phyloP scores from a whole-genome alignment of 2,797 vertebrate species.

The Phyllotis vaccarum region DNA sequence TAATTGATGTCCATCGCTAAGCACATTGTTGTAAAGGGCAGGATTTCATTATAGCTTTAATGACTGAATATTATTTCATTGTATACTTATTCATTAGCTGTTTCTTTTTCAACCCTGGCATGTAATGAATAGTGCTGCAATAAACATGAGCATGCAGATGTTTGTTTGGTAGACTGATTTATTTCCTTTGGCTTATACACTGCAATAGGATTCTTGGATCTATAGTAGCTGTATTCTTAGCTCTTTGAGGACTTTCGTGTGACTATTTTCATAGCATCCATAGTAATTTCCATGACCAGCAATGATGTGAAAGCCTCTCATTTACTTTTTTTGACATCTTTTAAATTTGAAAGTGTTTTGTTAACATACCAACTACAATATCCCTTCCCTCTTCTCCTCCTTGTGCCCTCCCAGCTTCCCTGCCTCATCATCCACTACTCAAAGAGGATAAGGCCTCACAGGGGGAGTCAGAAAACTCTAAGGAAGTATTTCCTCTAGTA shows the following conservation, averaged over 20 bases:
- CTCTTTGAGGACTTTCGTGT: background rate
- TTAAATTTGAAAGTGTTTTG: no score
- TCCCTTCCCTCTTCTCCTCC: no score
- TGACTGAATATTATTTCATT: background rate
- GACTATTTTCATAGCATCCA: background rate
- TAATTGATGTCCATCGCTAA: background rate
- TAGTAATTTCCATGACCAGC: background rate
- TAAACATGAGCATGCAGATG: background rate
- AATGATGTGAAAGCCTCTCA: background rate
- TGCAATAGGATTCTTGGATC: background rate
- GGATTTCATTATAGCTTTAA: background rate
- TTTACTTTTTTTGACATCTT: no score
- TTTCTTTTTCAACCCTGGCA: background rate
- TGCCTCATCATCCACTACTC: no score
- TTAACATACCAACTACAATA: no score
- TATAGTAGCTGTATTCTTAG: background rate
- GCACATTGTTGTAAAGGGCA: background rate
- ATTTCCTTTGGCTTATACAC: background rate
- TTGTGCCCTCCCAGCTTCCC: no score
- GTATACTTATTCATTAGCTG: background rate
- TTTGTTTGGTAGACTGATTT: background rate
- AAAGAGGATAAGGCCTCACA: no score
- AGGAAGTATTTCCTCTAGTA: no score
- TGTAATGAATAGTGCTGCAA: background rate
- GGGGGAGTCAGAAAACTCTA: no score